These are phyloP conservation scores for Enhydra lutris DNA, from an alignment of 2,113 vertebrate genomes.

Conservation along the genomic window DNA sequence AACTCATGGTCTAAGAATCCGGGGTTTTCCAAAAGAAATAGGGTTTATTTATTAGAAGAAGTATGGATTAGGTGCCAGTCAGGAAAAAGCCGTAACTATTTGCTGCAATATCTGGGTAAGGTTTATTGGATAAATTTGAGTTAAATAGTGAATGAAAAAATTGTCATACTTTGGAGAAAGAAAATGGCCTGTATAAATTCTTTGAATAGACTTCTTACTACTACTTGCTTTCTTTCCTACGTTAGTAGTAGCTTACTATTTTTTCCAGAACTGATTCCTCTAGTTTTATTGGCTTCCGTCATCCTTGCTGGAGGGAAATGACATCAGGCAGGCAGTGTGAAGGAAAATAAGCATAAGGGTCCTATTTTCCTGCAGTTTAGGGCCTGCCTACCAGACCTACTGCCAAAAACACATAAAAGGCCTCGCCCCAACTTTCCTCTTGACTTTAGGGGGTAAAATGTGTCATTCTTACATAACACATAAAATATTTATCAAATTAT, in stretches of 20 bases:
- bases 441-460: slow-evolving; percentile 21
- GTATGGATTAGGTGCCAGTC: background rate
- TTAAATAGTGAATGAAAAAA: background rate
- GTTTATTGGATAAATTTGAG: background rate
- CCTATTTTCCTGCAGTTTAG: background rate
- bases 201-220: background rate
- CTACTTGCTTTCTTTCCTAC: background rate
- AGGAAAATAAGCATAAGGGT: slow-evolving; percentile 2
- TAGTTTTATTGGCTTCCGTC: slow-evolving; percentile 17
- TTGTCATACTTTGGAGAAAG: slow-evolving; percentile 20
- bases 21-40: background rate
- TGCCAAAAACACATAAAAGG: slow-evolving; percentile 39
- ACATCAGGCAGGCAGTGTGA: slow-evolving; percentile 26
- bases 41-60: background rate
- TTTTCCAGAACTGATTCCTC: background rate
- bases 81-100: background rate
- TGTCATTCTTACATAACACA: slow-evolving; percentile 43
- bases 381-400: background rate
- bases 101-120: background rate
- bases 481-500: slow-evolving; percentile 45
- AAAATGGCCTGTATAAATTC: background rate
- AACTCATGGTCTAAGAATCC: background rate
- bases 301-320: slow-evolving; percentile 28
- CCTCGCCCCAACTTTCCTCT: background rate
- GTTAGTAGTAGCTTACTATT: background rate